These are phyloP conservation scores for Loripinus fragilis DNA, from an alignment of 2,888 invertebrate genomes.

Conservation along the genomic window DNA sequence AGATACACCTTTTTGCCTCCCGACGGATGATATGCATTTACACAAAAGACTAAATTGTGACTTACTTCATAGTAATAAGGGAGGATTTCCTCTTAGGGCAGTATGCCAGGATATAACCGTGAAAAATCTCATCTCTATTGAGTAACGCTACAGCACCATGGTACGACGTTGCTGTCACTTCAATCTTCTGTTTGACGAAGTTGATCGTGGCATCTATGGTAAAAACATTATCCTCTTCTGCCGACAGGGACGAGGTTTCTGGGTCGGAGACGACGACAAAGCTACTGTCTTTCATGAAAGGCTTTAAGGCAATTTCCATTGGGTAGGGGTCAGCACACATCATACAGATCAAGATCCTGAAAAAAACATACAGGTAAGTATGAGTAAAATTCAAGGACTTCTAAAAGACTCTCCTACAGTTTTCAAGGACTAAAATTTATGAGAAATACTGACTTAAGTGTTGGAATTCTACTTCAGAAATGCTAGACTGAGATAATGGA, in stretches of 20 bases:
- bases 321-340: conserved; percentile 98
- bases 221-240: conserved; percentile 82
- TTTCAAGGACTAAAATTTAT: no score
- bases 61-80: conserved; percentile 92
- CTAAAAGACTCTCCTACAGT: no score
- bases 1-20: no score
- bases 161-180: conserved; percentile 95
- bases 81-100: conserved; percentile 98
- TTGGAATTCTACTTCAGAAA: no score
- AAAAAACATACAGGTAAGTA: no score
- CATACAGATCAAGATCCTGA: conserved; percentile 91
- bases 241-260: conserved; percentile 86
- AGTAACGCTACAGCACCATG: conserved; percentile 88
- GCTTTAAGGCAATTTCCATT: conserved; percentile 94
- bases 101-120: conserved; percentile 97
- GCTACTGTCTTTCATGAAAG: conserved; percentile 93
- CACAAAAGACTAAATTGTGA: no score
- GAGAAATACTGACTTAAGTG: no score
- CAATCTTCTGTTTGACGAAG: conserved; percentile 90
- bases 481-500: no score
- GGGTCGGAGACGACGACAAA: conserved; percentile 90
- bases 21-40: no score
- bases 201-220: conserved; percentile 96
- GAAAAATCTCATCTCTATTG: conserved; percentile 87
- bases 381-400: no score